Percentiles rank a stretch among this genome's conserved stretches.
Conservation (phyloP, 1,140 invertebrate genomes). For the Prorops nasuta region DNA sequence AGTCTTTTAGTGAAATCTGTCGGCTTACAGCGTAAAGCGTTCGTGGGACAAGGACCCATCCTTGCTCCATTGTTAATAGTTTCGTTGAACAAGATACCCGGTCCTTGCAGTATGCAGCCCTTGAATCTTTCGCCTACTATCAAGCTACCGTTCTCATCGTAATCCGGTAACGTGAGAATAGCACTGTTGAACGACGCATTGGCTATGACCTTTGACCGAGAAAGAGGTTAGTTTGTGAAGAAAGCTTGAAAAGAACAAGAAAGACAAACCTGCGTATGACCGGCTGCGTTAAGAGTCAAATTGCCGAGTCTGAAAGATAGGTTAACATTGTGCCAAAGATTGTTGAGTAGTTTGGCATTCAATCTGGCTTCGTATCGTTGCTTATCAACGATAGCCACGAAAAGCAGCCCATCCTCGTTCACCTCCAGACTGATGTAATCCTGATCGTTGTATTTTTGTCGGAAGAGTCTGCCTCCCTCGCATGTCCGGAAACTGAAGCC, state of each 20-base stretch:
- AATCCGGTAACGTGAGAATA: constrained; percentile 67
- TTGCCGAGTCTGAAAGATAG: constrained; percentile 66
- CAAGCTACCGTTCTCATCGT: constrained; percentile 61
- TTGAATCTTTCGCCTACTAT: constrained; percentile 77
- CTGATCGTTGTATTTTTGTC: constrained; percentile 66
- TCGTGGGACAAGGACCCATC: constrained; percentile 73
- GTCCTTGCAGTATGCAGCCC: constrained; percentile 82
- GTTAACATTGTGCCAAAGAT: constrained; percentile 78
- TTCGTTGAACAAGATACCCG: constrained; percentile 74
- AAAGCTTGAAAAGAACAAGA: not conserved
- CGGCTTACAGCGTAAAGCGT: constrained; percentile 67
- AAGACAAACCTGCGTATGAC: constrained; percentile 52
- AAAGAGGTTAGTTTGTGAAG: not conserved
- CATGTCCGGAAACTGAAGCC: constrained; percentile 80
- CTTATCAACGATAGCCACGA: constrained; percentile 60
- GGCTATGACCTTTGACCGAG: constrained; percentile 63
- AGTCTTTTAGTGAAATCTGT: no score
- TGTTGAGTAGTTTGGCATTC: constrained; percentile 70
- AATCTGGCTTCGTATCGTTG: constrained; percentile 64
- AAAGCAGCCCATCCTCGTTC: constrained; percentile 66
- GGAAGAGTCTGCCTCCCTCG: constrained; percentile 71
- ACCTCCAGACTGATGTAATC: constrained; percentile 67
- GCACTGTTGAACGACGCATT: constrained; percentile 78
- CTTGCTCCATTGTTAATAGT: constrained; percentile 65
- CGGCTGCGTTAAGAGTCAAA: constrained; percentile 62